A percentile compares a stretch with the other conserved stretches of the same genome.
phyloP scores from a whole-genome alignment of 1,140 invertebrate genomes.

The Brachionus plicatilis region DNA sequence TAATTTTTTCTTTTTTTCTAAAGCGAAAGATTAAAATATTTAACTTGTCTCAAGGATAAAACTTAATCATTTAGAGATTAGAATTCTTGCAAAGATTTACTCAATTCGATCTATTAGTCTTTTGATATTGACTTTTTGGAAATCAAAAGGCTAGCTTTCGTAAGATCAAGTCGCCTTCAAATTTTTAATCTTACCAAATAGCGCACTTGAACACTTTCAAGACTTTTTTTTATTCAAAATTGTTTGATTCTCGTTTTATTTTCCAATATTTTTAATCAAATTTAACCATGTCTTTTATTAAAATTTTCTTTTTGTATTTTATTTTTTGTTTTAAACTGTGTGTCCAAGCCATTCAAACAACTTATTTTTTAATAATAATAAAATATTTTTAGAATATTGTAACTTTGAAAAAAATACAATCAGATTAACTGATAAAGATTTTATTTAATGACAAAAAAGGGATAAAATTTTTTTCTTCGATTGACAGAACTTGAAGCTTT shows the following conservation, averaged over 20 bases:
- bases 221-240: neutral
- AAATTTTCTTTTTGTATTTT: too few species aligned
- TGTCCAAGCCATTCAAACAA: too few species aligned
- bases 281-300: too few species aligned
- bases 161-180: neutral
- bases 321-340: too few species aligned
- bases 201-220: neutral
- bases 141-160: neutral
- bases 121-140: neutral
- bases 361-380: too few species aligned
- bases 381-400: too few species aligned
- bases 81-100: neutral
- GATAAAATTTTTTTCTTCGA: too few species aligned
- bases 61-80: slow-evolving; percentile 11
- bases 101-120: neutral
- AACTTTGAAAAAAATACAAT: too few species aligned
- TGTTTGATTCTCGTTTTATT: neutral
- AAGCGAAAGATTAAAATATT: neutral
- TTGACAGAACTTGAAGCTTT: too few species aligned
- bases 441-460: too few species aligned
- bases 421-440: too few species aligned
- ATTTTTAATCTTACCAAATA: neutral
- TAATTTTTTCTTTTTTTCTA: neutral
- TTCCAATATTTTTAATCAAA: neutral
- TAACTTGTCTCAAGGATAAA: slow-evolving; percentile 25